phyloP scores from a whole-genome alignment of 2,113 vertebrate species.

The Festucalex cinctus region DNA sequence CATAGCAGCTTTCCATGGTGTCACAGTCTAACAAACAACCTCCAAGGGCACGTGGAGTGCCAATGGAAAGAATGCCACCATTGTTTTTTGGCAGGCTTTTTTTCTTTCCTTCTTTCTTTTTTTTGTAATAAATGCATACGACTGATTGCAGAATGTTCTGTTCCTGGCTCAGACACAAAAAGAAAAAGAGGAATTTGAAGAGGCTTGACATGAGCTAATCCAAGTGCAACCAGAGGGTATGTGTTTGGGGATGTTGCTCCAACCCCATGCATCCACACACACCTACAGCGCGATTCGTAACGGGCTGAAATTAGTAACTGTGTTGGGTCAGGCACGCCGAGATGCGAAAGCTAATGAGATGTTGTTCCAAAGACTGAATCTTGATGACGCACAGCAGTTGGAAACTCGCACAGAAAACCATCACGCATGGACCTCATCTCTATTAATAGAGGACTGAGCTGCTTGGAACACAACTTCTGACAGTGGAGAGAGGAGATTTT shows the following conservation, averaged over 20 bases:
- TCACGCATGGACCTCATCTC: constrained; percentile 27
- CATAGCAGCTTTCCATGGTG: constrained; percentile 28
- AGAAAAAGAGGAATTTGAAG: constrained; percentile 47
- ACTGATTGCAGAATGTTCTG: constrained; percentile 31
- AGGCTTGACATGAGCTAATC: constrained; percentile 51
- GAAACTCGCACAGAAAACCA: constrained; percentile 30
- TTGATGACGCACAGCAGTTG: constrained; percentile 35
- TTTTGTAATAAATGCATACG: constrained; percentile 44
- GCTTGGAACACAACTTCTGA: constrained; percentile 21
- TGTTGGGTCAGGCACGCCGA: constrained; percentile 52
- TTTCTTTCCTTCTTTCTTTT: constrained; percentile 26
- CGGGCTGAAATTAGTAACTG: constrained; percentile 63
- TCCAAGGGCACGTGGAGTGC: constrained; percentile 43
- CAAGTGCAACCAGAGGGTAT: constrained; percentile 48
- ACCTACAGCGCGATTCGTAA: constrained; percentile 45
- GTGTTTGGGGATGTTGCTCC: constrained; percentile 32
- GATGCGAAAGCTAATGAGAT: constrained; percentile 70
- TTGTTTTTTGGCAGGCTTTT: constrained; percentile 54
- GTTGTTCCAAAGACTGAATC: constrained; percentile 64
- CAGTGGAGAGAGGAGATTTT: not conserved
- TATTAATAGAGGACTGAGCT: constrained; percentile 15
- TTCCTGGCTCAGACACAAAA: constrained; percentile 27
- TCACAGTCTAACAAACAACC: constrained; percentile 47
- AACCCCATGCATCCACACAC: constrained; percentile 15
- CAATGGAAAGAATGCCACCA: constrained; percentile 47